phyloP scores from a whole-genome alignment of 2,113 vertebrate species.

The Myotis yumanensis region DNA sequence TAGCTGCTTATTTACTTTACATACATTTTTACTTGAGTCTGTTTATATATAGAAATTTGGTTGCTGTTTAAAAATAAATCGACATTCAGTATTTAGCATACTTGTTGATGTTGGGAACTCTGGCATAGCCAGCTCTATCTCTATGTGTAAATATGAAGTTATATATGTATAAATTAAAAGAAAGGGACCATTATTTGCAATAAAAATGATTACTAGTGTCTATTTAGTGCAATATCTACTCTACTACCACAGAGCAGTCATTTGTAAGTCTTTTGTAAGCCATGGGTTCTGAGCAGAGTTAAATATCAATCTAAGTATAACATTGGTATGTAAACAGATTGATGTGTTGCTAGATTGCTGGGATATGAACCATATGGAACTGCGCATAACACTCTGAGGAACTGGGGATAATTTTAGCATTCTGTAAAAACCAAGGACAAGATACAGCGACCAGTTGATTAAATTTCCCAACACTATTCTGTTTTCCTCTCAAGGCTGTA shows the following conservation, averaged over 20 bases:
- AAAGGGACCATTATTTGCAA: constrained; percentile 26
- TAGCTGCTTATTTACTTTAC: background rate
- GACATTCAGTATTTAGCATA: background rate
- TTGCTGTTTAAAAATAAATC: constrained; percentile 31
- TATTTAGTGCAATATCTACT: constrained; percentile 37
- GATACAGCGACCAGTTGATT: background rate
- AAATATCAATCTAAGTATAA: constrained; percentile 68
- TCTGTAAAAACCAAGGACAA: constrained; percentile 35
- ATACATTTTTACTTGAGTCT: background rate
- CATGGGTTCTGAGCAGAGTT: constrained; percentile 20
- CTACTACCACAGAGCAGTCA: constrained; percentile 23
- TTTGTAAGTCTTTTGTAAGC: constrained; percentile 68
- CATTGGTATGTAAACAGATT: constrained; percentile 69
- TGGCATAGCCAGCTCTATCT: constrained; percentile 4
- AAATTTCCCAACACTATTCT: background rate
- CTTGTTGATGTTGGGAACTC: background rate
- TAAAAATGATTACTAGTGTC: constrained; percentile 62
- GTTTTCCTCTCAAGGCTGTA: constrained; percentile 38
- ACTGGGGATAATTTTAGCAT: constrained; percentile 60
- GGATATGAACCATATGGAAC: constrained; percentile 66
- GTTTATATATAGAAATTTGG: constrained; percentile 44
- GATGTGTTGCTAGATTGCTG: constrained; percentile 48
- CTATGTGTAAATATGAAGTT: background rate
- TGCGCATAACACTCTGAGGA: constrained; percentile 23
- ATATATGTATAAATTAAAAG: constrained; percentile 50